phyloP scores from a whole-genome alignment of 2,888 invertebrate species.

The Nymphalis polychloros region DNA sequence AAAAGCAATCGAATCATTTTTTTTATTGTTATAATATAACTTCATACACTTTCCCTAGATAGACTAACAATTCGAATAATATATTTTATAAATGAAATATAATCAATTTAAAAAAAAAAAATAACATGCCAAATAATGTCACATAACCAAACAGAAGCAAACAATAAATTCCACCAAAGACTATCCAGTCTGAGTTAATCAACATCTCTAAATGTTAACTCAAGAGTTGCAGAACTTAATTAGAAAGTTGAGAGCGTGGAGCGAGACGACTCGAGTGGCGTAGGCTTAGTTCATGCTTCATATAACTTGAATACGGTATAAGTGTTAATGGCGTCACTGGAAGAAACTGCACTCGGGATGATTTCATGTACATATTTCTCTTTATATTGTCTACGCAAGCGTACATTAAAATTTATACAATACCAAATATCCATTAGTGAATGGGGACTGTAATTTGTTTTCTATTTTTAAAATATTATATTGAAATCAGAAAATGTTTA shows the following conservation, averaged over 20 bases:
- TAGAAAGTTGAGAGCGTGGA: conserved; percentile 66
- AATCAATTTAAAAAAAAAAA: not conserved
- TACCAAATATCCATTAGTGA: not conserved
- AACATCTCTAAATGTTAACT: conserved; percentile 73
- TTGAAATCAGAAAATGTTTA: too few species aligned
- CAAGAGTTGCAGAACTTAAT: conserved; percentile 70
- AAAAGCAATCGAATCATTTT: too few species aligned
- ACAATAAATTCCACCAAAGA: conserved; percentile 50
- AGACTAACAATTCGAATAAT: too few species aligned
- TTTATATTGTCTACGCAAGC: not conserved
- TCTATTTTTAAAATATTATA: too few species aligned
- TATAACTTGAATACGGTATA: conserved; percentile 15
- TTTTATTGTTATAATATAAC: too few species aligned
- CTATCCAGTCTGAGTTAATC: conserved; percentile 61
- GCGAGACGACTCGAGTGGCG: conserved; percentile 24
- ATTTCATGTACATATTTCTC: conserved; percentile 3
- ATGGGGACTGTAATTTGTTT: too few species aligned
- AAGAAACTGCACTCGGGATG: conserved; percentile 10
- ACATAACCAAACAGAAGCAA: conserved; percentile 12
- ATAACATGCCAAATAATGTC: conserved; percentile 12
- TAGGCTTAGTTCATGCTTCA: conserved; percentile 29
- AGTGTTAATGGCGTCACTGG: conserved; percentile 15
- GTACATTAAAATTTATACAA: not conserved
- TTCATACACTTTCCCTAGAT: too few species aligned
- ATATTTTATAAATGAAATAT: not conserved